Base-by-base conservation (phyloP, 2,797 vertebrate genomes). In the Cirrhinus molitorella region DNA sequence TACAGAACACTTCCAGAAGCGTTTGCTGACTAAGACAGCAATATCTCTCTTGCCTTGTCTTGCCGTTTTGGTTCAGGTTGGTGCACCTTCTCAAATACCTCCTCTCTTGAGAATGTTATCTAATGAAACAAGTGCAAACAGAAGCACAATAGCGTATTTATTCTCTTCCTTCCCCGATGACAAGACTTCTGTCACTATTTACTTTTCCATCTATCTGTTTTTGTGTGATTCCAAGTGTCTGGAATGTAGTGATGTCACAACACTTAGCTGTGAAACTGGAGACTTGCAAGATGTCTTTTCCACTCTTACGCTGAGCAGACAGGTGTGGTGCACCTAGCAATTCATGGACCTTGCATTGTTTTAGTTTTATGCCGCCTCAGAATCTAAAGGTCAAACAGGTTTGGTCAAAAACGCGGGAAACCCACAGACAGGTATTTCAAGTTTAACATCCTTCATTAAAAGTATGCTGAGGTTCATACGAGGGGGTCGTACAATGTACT, bases 221-320 rank as follows among this genome's bases (percentile, higher is more conserved):
- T 40, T 9, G 45, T 21, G 47, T 49, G 61, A 79, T 66, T 61
- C 71, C 81, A 65, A 13, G 59, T 13, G 66, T 86, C 47, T 72
- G 89, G 51, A 73, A 81, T 72, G 68, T 5, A 34, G 53, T 87
- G 90, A 91, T 87, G 87, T 91, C 87, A 89, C 43, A 68, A 14
- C 61, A 55, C 61, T 86, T 90, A 92, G 87, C 84, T 55, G 71
- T 65, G 78, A 90, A 85, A 89, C 83, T 85, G 53, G 11, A 84
- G 55, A 43, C 71, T 49, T 5, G 14, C 5, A 61, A 28, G 45
- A 71, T 49, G 65, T 67, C 79, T 37, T 70, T 68, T 12, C 43
- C 43, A 53, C 16, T 16, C 12, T 25, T 53, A 16, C 57, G 19
- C 59, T n/a, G 74, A 63, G 70, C 16, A 80, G 68, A 80, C 72